Evolutionary conservation across 2,113 vertebrate genomes (phyloP).

Genomic region (Larimichthys crocea): DNA sequence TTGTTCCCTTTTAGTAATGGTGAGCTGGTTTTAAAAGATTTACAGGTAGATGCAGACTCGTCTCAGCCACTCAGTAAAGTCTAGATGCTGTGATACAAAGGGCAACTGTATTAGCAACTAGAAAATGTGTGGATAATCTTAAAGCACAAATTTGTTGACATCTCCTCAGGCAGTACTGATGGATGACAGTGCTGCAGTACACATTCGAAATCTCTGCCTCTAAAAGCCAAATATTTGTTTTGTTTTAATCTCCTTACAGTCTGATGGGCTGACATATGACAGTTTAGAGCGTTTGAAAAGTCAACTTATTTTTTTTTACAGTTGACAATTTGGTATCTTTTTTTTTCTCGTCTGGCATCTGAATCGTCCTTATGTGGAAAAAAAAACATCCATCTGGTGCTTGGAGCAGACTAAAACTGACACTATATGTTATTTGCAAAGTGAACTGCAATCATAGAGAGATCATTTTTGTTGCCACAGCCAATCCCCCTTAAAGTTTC

Average conservation of each 20-base stretch:
- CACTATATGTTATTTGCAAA: conserved; percentile 72
- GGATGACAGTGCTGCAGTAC: conserved; percentile 27
- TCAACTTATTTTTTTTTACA: conserved; percentile 60
- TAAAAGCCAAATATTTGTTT: conserved; percentile 58
- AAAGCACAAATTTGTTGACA: conserved; percentile 34
- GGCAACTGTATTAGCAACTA: conserved; percentile 8
- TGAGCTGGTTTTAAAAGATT: neutral
- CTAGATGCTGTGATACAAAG: neutral
- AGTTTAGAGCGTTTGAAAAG: conserved; percentile 60
- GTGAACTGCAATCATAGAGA: conserved; percentile 58
- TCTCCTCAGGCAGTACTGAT: conserved; percentile 35
- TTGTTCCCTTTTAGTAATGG: neutral
- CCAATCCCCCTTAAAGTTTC: conserved; percentile 49
- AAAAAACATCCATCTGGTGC: conserved; percentile 61
- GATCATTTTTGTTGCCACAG: conserved; percentile 61
- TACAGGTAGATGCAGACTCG: neutral
- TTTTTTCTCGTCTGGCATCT: conserved; percentile 49
- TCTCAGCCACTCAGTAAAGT: conserved; percentile 6
- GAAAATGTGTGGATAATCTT: conserved; percentile 17
- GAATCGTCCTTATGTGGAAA: conserved; percentile 58
- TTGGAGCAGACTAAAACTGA: conserved; percentile 64
- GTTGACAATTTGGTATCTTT: conserved; percentile 55
- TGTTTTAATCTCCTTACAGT: conserved; percentile 61
- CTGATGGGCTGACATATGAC: conserved; percentile 60
- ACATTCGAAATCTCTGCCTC: conserved; percentile 21